Percentiles rank a stretch among this genome's conserved stretches.
phyloP scores from a whole-genome alignment of 2,888 invertebrate genomes.

The Oxyteleia sp. region DNA sequence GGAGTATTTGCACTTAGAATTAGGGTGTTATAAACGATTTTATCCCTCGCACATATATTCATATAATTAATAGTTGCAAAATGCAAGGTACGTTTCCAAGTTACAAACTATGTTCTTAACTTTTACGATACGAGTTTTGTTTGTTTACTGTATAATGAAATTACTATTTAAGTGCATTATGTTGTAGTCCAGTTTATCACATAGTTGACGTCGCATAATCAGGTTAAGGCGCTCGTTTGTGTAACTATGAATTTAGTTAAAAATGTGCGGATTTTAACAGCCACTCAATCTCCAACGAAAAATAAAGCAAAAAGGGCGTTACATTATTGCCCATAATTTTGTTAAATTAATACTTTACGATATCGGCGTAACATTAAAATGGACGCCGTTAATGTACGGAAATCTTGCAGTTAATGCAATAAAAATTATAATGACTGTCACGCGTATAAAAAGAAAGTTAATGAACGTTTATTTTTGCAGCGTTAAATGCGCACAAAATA shows the following conservation, averaged over 20 bases:
- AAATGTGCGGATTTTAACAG: too few species aligned
- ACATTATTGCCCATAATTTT: conserved; percentile 3
- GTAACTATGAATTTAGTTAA: conserved; percentile 31
- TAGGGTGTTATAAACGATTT: not conserved
- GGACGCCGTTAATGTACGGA: not conserved
- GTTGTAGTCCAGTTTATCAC: conserved; percentile 53
- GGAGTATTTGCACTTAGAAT: conserved; percentile 3
- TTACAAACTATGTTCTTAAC: conserved; percentile 61
- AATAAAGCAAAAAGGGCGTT: not conserved
- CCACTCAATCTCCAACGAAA: too few species aligned
- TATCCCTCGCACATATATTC: not conserved
- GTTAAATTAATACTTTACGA: conserved; percentile 10
- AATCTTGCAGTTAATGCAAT: conserved; percentile 11
- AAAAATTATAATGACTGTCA: conserved; percentile 13
- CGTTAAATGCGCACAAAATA: not conserved
- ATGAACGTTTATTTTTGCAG: conserved; percentile 6
- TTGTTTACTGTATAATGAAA: conserved; percentile 56
- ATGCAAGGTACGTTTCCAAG: conserved; percentile 26
- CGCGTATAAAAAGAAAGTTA: conserved; percentile 14
- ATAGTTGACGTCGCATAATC: conserved; percentile 42
- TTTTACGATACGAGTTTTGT: conserved; percentile 61
- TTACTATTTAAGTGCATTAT: conserved; percentile 57
- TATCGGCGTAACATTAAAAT: not conserved
- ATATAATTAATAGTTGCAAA: conserved; percentile 35
- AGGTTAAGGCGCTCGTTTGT: conserved; percentile 27